Evolutionary conservation across 2,113 vertebrate genomes (phyloP), one percentile per base, ranked within the genome.

Genomic region (Hemicordylus capensis): DNA sequence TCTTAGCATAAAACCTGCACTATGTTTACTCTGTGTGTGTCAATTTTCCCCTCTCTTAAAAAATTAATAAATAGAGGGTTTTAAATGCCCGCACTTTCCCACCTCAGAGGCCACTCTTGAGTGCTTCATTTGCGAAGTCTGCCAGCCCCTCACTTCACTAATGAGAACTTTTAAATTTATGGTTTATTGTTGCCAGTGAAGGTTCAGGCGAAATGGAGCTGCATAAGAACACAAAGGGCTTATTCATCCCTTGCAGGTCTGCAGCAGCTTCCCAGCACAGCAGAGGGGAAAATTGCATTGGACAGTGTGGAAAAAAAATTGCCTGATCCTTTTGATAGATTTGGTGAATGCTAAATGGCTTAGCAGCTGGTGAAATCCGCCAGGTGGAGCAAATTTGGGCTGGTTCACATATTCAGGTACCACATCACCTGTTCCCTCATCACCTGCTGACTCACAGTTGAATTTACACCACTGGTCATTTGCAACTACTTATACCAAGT

Each of bases 1-100:
- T 95, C 92, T 95, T 95, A 96, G 91, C 92, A 95, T 94, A 95
- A 95, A 96, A 88, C 84, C 91, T 90, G 88, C 73, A 93, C 46
- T 76, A 4, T 93, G 91, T 95, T 96, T 95, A 95, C 88, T 85
- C 66, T 91, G 0, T 93, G 76, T 8, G 2, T 90, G 42, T 88
- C 73, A 76, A 63, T 85, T 51, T 81, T 24, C 67, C 56, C 75
- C 63, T 39, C 70, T 58, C 74, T 72, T 76, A 79, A 88, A 79
- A 87, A 83, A 84, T 82, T 42, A 80, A 87, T 74, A 72, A 83
- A 87, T 42, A 88, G 56, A 77, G 9, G 66, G 79, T 92, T 91
- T 85, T 89, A 78, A 20, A 81, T 17, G 28, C 26, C 76, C 80
- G 44, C 67, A 37, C 28, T 73, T 37, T 26, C 6, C 76, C 56